Percentiles rank a stretch among this genome's conserved stretches.
Conservation (phyloP, 1,140 invertebrate genomes). For the Drosophila pseudoananassae region DNA sequence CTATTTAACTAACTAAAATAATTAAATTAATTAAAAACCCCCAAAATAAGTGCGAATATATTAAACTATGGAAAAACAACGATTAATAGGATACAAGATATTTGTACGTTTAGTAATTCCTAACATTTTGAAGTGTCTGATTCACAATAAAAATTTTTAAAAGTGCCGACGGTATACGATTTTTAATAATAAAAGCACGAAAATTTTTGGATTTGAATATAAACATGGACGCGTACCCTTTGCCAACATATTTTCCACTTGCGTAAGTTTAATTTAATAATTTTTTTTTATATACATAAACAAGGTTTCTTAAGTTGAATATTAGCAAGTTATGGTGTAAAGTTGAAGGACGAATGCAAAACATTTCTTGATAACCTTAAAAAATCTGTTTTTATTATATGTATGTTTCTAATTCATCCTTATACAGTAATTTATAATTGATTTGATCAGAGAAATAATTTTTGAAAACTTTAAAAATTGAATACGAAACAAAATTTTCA, state of each 20-base stretch:
- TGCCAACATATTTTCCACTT: conserved; percentile 76
- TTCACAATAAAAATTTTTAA: not conserved
- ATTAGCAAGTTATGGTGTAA: too few relatives aligned
- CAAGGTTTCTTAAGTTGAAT: not conserved
- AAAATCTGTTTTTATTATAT: too few relatives aligned
- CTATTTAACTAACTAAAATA: too few relatives aligned
- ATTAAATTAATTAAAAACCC: too few relatives aligned
- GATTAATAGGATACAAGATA: not conserved
- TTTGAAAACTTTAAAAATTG: too few relatives aligned
- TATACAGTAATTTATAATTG: too few relatives aligned
- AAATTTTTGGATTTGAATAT: not conserved
- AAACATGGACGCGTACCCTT: conserved; percentile 73
- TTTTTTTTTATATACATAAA: not conserved
- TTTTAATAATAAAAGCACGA: not conserved
- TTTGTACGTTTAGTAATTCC: not conserved
- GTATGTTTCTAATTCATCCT: too few relatives aligned
- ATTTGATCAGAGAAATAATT: too few relatives aligned
- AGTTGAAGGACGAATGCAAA: too few relatives aligned
- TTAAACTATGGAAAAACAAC: not conserved
- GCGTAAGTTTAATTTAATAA: conserved; percentile 62
- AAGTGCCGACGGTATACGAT: conserved; percentile 24
- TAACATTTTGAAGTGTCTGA: not conserved
- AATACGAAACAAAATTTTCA: too few relatives aligned
- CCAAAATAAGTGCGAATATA: not conserved
- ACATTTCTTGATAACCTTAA: too few relatives aligned